Evolutionary conservation across 2,797 vertebrate species (phyloP).

Genomic region (Poecilia velifera): DNA sequence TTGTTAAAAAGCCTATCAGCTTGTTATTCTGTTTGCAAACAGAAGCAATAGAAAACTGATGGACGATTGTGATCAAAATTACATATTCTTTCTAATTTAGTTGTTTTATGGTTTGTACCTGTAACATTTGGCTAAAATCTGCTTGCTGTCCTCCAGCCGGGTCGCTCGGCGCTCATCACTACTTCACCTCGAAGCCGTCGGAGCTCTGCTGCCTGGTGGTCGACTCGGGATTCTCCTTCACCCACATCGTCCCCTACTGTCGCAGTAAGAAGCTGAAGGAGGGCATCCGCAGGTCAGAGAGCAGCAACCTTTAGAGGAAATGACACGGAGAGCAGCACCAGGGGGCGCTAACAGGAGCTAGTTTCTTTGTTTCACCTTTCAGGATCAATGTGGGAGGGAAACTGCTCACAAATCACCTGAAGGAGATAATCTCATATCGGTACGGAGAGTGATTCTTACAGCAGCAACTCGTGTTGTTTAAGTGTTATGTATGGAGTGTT

Average conservation of each 20-base stretch:
- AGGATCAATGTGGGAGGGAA: conserved; percentile 98
- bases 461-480: neutral
- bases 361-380: conserved; percentile 18
- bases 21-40: too few species aligned
- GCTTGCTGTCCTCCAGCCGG: conserved; percentile 82
- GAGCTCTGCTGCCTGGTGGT: conserved; percentile 95
- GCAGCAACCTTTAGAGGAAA: fast-evolving
- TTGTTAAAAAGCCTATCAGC: too few species aligned
- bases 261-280: conserved; percentile 95
- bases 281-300: conserved; percentile 89
- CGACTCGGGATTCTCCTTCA: conserved; percentile 97
- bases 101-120: neutral
- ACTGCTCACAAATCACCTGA: conserved; percentile 96
- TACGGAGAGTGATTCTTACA: conserved; percentile 47
- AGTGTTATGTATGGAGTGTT: neutral
- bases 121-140: neutral
- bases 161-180: conserved; percentile 90
- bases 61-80: neutral
- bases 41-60: neutral
- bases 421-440: conserved; percentile 99
- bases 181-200: conserved; percentile 89
- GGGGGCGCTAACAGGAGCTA: neutral
- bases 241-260: conserved; percentile 94
- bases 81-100: neutral
- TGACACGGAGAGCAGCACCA: fast-evolving